Evolutionary conservation across 2,888 invertebrate genomes (phyloP).

Genomic region (Tenthredo notha): DNA sequence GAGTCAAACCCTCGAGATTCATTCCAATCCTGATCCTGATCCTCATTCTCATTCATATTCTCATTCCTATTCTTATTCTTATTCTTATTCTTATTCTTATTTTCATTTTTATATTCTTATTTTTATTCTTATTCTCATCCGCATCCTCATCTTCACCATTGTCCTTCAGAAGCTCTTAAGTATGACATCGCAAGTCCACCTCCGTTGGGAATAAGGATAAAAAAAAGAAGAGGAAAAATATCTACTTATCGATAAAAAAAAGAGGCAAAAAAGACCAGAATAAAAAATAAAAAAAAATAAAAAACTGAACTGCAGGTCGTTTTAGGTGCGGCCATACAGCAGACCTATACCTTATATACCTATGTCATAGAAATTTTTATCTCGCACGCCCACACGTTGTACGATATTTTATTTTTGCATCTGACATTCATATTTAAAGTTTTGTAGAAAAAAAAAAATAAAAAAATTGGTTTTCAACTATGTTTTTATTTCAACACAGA

Average conservation of each 20-base stretch:
- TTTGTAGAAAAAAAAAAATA: not conserved
- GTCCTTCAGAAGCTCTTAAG: conserved; percentile 36
- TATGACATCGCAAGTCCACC: conserved; percentile 27
- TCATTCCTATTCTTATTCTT: not conserved
- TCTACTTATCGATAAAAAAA: not conserved
- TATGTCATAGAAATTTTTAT: conserved; percentile 40
- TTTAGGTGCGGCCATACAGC: conserved; percentile 22
- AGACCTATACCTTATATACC: not conserved
- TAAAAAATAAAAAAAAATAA: not conserved
- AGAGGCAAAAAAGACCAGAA: not conserved
- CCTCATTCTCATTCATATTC: not conserved
- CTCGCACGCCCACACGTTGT: conserved; percentile 13
- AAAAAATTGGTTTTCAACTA: not conserved
- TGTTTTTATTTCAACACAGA: not conserved
- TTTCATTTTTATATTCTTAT: not conserved
- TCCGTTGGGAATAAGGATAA: not conserved
- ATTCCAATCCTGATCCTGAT: conserved; percentile 31
- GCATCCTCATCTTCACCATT: conserved; percentile 3
- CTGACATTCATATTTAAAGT: not conserved
- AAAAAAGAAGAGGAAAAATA: not conserved
- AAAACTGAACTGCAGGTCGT: conserved; percentile 1
- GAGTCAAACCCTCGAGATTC: not conserved
- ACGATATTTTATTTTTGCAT: not conserved
- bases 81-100: conserved; percentile 8
- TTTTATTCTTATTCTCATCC: not conserved